A percentile compares a stretch with the other conserved stretches of the same genome.
Conservation (phyloP, 2,113 vertebrate genomes). For the Thryonomys swinderianus region DNA sequence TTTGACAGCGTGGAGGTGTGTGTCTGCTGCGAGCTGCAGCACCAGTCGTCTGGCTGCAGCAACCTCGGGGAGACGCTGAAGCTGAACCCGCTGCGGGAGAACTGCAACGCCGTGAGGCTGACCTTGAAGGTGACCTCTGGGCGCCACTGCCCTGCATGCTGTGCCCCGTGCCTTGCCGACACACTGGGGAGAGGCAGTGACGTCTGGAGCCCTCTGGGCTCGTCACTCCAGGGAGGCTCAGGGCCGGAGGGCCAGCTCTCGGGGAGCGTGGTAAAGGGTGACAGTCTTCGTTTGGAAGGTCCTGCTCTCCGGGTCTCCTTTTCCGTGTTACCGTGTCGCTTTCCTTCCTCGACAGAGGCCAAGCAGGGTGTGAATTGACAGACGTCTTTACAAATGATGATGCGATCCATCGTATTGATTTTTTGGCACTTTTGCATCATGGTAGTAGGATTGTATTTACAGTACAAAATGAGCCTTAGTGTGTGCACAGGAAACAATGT, state of each 20-base stretch:
- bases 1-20: conserved; percentile 98
- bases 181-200: not conserved
- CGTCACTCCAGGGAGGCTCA: not conserved
- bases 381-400: not conserved
- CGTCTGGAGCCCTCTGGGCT: not conserved
- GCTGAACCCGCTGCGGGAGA: conserved; percentile 94
- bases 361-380: not conserved
- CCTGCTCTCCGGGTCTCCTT: not conserved
- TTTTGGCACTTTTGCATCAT: not conserved
- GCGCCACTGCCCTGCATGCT: not conserved
- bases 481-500: not conserved
- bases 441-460: not conserved
- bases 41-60: conserved; percentile 95
- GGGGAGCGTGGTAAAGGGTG: not conserved
- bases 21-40: conserved; percentile 97
- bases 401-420: not conserved
- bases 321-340: not conserved
- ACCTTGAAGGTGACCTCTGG: conserved; percentile 92
- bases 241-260: not conserved
- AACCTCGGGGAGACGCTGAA: conserved; percentile 97
- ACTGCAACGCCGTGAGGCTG: conserved; percentile 95
- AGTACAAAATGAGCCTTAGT: not conserved
- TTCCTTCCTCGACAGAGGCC: not conserved
- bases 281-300: not conserved
- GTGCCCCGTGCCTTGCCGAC: not conserved